A percentile compares a stretch with the other conserved stretches of the same genome.
Evolutionary conservation across 2,113 vertebrate genomes (phyloP).

Genomic region (Antigone vipio): DNA sequence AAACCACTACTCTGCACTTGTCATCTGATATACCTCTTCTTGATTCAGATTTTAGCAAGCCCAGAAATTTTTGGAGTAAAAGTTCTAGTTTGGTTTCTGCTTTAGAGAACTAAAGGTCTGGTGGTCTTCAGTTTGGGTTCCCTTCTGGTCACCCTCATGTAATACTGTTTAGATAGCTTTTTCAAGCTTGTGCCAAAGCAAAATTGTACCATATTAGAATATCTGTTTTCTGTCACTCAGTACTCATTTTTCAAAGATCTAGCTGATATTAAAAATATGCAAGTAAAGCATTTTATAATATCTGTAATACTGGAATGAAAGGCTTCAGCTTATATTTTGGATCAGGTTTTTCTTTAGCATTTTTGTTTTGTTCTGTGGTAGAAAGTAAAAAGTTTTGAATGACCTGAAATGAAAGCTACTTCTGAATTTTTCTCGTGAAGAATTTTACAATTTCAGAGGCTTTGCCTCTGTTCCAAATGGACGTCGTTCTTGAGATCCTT

Average conservation of each 20-base stretch:
- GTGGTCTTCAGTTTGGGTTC: fast-evolving
- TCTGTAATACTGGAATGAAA: neutral
- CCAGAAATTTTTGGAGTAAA: neutral
- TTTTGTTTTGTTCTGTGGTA: neutral
- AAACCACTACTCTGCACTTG: neutral
- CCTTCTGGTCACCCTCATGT: neutral
- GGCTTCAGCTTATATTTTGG: neutral
- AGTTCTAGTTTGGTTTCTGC: neutral
- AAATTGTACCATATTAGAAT: neutral
- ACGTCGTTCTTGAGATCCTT: neutral
- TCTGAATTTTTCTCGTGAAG: neutral
- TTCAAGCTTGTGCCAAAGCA: neutral
- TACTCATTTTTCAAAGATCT: neutral
- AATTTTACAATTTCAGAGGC: neutral
- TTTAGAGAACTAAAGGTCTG: neutral
- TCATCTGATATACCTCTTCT: neutral
- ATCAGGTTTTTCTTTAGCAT: neutral
- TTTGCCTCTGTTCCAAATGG: conserved; percentile 22
- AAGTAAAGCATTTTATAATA: conserved; percentile 20
- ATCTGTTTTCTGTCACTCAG: neutral
- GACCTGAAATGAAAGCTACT: neutral
- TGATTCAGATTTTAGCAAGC: neutral
- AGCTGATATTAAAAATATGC: neutral
- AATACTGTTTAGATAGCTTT: neutral
- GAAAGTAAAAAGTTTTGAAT: neutral